Percentiles rank a stretch among this genome's conserved stretches.
phyloP scores from a whole-genome alignment of 2,113 vertebrate species.

The Leucopsar rothschildi region DNA sequence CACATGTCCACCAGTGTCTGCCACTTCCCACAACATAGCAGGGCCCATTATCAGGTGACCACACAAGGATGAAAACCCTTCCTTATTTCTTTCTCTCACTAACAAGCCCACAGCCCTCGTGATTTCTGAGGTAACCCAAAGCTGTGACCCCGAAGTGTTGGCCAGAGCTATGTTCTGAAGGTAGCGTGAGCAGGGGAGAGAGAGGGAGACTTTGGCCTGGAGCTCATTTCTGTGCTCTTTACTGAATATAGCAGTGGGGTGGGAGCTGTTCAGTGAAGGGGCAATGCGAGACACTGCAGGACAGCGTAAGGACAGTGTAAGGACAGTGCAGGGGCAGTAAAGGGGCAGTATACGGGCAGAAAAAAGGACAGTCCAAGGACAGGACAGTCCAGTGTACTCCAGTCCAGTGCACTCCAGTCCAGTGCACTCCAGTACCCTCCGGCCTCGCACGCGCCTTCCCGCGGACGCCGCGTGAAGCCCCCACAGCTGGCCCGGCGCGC shows the following conservation, averaged over 20 bases:
- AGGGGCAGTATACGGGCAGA: background rate
- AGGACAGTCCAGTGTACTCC: no score
- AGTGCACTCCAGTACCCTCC: background rate
- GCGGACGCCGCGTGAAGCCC: accelerated
- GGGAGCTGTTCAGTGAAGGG: background rate
- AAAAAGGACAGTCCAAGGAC: no score
- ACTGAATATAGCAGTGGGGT: background rate
- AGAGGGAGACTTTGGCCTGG: accelerated
- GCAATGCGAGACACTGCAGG: no score
- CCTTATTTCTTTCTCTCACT: background rate
- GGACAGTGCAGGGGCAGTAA: no score
- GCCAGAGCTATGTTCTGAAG: background rate
- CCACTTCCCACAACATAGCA: background rate
- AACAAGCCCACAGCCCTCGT: background rate
- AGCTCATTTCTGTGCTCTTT: accelerated
- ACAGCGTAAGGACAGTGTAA: no score
- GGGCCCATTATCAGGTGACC: background rate
- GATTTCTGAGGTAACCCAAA: no score
- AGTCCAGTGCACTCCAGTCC: no score
- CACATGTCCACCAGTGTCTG: background rate
- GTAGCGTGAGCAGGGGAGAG: accelerated
- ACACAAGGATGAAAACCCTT: background rate
- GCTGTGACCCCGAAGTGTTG: accelerated
- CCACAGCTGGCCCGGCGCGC: accelerated
- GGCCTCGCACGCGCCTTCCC: accelerated